phyloP scores from a whole-genome alignment of 2,888 invertebrate genomes.

The Cerastoderma edule region DNA sequence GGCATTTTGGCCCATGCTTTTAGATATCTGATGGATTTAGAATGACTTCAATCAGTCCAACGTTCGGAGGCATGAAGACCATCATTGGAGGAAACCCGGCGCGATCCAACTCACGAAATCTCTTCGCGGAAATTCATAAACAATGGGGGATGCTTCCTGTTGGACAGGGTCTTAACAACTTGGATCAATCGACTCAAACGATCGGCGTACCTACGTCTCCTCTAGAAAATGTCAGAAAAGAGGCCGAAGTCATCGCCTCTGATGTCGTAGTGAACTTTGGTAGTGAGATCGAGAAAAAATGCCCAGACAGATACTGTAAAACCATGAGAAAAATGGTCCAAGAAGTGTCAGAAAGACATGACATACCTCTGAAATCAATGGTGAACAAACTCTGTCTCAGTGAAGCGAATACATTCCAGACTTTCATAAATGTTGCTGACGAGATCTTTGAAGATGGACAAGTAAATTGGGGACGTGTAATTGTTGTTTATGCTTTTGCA shows the following conservation, averaged over 20 bases:
- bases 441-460: slow-evolving; percentile 82
- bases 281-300: slow-evolving; percentile 66
- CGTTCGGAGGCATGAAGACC: slow-evolving; percentile 51
- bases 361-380: slow-evolving; percentile 79
- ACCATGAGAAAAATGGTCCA: slow-evolving; percentile 81
- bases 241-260: slow-evolving; percentile 74
- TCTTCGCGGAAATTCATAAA: slow-evolving; percentile 76
- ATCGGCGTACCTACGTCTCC: slow-evolving; percentile 65
- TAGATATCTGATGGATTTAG: slow-evolving; percentile 22
- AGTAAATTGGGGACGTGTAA: slow-evolving; percentile 82
- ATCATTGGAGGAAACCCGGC: slow-evolving; percentile 30
- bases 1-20: slow-evolving; percentile 19
- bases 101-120: slow-evolving; percentile 58
- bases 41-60: slow-evolving; percentile 47
- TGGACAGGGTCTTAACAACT: slow-evolving; percentile 73
- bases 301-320: slow-evolving; percentile 76
- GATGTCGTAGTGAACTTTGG: slow-evolving; percentile 74
- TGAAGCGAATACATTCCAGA: slow-evolving; percentile 72
- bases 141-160: slow-evolving; percentile 73
- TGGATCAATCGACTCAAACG: slow-evolving; percentile 73
- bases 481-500: slow-evolving; percentile 82
- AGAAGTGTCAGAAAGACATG: slow-evolving; percentile 79
- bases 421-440: slow-evolving; percentile 79
- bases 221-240: slow-evolving; percentile 72
- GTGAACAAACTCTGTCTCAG: slow-evolving; percentile 77